Base-by-base conservation (phyloP, 2,797 vertebrate genomes). In the Sebastes jordani region DNA sequence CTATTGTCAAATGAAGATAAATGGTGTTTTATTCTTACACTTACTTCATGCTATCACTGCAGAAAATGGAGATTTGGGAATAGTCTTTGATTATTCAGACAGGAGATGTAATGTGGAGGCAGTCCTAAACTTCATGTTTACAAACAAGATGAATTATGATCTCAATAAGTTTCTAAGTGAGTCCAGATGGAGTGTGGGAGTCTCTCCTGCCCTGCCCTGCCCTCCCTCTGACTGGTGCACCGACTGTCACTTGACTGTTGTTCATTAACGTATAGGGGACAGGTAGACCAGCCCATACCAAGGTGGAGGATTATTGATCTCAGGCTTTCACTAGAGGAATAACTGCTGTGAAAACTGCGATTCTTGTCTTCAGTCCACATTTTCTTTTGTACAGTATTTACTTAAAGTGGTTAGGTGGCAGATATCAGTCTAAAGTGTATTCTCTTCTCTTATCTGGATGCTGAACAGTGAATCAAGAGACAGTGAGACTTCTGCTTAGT, bases 201-300 rank as follows among this genome's bases (percentile, higher is more conserved):
- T 74, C 73, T 82, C 62, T 60, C 58, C 14, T 30, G 58, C 27
- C 52, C 16, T 29, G 58, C 27, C 52, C 78, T 34, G 27, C 80
- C 83, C 81, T 82, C 74, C 74, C 64, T 82, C 76, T 34, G 52
- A 20, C 63, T 72, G 55, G 7, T 70, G 71, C 71, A 61, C 78
- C 1, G 60, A 79, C 72, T 74, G 79, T 84, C 85, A 83, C 71
- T 34, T 8, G 4, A 60, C 75, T 77, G 95, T 95, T 95, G 93
- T 95, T 96, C 93, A 96, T 95, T 95, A 95, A 95, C 95, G 5
- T 27, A 32, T 46, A 20, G 54, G 74, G 78, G 86, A 81, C 83
- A 87, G 83, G 80, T 78, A 80, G 84, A 86, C 20, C 64, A 71
- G 75, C 70, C 52, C 6, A 18, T 25, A 79, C 59, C 84, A 69